Percentiles rank a stretch among this genome's conserved stretches.
Evolutionary conservation across 2,113 vertebrate species (phyloP).

Genomic region (Dicentrarchus labrax): DNA sequence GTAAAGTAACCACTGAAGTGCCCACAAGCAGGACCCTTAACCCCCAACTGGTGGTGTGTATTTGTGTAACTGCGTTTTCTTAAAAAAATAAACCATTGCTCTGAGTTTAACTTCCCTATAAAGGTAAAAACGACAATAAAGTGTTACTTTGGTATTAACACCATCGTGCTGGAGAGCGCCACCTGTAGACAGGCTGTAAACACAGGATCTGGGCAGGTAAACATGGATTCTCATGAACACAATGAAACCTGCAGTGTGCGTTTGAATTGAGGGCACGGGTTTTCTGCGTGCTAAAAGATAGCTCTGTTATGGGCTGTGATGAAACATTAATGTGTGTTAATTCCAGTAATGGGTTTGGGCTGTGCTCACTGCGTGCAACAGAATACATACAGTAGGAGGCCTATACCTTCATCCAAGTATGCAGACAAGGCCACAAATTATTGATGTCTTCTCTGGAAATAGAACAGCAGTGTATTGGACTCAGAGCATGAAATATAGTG

Average conservation of each 20-base stretch:
- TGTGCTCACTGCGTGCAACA: conserved; percentile 22
- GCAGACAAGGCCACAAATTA: conserved; percentile 57
- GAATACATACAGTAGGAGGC: conserved; percentile 21
- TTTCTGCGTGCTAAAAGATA: conserved; percentile 35
- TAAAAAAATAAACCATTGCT: not conserved
- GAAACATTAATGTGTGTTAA: conserved; percentile 69
- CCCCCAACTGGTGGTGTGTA: no score
- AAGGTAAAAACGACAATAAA: not conserved
- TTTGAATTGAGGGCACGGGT: conserved; percentile 33
- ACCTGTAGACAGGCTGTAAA: conserved; percentile 9
- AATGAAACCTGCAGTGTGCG: not conserved
- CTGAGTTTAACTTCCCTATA: not conserved
- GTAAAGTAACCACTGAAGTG: no score
- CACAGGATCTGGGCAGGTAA: not conserved
- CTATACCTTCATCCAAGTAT: conserved; percentile 43
- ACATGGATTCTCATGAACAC: not conserved
- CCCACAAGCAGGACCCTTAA: no score
- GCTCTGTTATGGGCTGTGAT: conserved; percentile 25
- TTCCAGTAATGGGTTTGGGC: conserved; percentile 48
- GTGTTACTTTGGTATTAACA: not conserved
- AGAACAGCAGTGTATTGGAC: conserved; percentile 36
- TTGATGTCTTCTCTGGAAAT: conserved; percentile 65
- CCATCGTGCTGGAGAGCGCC: conserved; percentile 15
- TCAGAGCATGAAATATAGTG: conserved; percentile 20
- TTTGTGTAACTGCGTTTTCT: not conserved